Conservation (phyloP, 2,888 invertebrate species). For the Heliconius cydno region DNA sequence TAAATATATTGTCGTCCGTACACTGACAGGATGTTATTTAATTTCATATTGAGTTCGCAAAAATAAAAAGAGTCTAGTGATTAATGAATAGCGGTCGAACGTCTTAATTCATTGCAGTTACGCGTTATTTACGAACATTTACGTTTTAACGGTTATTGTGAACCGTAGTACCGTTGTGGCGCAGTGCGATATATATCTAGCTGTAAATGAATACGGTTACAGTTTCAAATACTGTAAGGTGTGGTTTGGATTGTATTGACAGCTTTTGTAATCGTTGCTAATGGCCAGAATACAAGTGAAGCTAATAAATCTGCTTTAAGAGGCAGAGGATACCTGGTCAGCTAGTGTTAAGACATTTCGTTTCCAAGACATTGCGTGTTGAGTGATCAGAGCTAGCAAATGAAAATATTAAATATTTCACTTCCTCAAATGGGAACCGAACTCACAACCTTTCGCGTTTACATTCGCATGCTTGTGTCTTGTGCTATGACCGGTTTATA, state of each 20-base stretch:
- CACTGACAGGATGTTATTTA: constrained; percentile 74
- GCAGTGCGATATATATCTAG: background rate
- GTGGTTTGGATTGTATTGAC: background rate
- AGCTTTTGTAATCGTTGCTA: no score
- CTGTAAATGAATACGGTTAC: background rate
- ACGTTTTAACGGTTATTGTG: constrained; percentile 11
- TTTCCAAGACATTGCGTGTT: no score
- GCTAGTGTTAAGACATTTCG: no score
- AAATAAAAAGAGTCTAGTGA: constrained; percentile 68
- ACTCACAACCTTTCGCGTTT: background rate
- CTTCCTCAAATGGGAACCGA: background rate
- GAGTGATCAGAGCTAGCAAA: no score
- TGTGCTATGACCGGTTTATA: no score
- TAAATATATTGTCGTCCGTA: constrained; percentile 56
- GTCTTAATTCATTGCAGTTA: constrained; percentile 31
- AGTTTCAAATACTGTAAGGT: background rate
- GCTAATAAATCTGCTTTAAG: no score
- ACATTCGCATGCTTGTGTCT: no score
- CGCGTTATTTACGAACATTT: constrained; percentile 26
- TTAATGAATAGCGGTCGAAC: constrained; percentile 63
- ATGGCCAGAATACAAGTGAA: no score
- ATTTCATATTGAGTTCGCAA: constrained; percentile 66
- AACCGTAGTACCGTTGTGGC: background rate
- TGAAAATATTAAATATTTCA: background rate
- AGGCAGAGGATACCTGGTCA: no score